phyloP scores from a whole-genome alignment of 1,140 invertebrate genomes.

The Frieseomelitta varia region DNA sequence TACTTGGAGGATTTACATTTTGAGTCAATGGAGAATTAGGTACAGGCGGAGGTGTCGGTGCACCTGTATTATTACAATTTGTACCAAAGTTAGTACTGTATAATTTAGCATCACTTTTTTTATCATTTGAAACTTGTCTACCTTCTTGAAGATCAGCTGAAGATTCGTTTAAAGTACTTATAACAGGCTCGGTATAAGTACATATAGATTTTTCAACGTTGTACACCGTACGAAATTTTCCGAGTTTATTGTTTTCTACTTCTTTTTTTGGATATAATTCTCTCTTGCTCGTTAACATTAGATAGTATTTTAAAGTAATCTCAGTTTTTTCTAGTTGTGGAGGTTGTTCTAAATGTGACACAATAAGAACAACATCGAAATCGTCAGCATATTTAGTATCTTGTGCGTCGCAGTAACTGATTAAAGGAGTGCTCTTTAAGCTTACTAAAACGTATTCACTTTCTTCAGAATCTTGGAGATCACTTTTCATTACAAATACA shows the following conservation, averaged over 20 bases:
- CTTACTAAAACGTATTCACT: conserved; percentile 86
- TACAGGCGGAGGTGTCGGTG: conserved; percentile 78
- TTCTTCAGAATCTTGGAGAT: conserved; percentile 75
- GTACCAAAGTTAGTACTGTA: neutral
- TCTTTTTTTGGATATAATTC: conserved; percentile 88
- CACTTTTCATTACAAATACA: conserved; percentile 86
- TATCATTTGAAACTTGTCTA: conserved; percentile 3
- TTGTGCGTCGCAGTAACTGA: conserved; percentile 85
- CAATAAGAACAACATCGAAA: conserved; percentile 87
- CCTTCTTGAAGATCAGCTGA: neutral
- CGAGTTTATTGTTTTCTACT: conserved; percentile 85
- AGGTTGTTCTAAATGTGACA: conserved; percentile 83
- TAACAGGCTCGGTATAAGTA: conserved; percentile 67
- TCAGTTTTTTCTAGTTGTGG: conserved; percentile 76
- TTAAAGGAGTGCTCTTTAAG: conserved; percentile 82
- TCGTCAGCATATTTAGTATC: conserved; percentile 86
- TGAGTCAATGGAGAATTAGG: conserved; percentile 75
- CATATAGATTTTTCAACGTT: conserved; percentile 75
- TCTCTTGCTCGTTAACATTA: conserved; percentile 87
- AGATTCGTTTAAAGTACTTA: conserved; percentile 4
- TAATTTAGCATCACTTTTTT: neutral
- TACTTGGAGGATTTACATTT: conserved; percentile 61
- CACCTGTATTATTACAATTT: conserved; percentile 54
- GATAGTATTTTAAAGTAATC: conserved; percentile 88
- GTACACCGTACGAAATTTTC: conserved; percentile 86